phyloP scores from a whole-genome alignment of 2,888 invertebrate genomes.

The Druceiella hillmani region DNA sequence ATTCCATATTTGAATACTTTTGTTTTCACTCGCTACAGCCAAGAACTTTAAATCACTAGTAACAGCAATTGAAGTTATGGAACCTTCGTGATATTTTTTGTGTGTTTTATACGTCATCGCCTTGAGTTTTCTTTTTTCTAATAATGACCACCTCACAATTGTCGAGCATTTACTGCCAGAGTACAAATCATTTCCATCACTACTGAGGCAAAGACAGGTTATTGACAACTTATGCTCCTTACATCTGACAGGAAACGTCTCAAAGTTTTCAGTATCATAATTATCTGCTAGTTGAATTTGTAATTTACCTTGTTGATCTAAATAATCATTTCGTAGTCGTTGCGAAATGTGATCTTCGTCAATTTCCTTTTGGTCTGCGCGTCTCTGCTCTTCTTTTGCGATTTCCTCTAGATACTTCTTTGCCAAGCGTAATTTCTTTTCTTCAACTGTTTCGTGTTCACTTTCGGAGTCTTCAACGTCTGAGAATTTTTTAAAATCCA shows the following conservation, averaged over 20 bases:
- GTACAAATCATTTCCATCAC: slow-evolving; percentile 66
- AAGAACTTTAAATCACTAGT: slow-evolving; percentile 78
- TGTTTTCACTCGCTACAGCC: slow-evolving; percentile 51
- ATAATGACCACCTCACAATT: slow-evolving; percentile 79
- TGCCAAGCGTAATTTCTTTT: slow-evolving; percentile 84
- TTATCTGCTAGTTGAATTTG: slow-evolving; percentile 67
- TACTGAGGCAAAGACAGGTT: slow-evolving; percentile 75
- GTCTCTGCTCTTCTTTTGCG: slow-evolving; percentile 70
- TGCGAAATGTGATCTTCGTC: slow-evolving; percentile 64
- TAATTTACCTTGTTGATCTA: slow-evolving; percentile 81
- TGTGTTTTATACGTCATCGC: slow-evolving; percentile 47
- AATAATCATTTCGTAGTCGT: slow-evolving; percentile 75
- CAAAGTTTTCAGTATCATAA: slow-evolving; percentile 31
- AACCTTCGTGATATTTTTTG: slow-evolving; percentile 38
- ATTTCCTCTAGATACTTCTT: slow-evolving; percentile 87
- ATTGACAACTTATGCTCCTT: slow-evolving; percentile 74
- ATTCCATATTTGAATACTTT: slow-evolving; percentile 79
- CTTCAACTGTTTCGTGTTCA: slow-evolving; percentile 78
- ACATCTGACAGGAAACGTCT: slow-evolving; percentile 43
- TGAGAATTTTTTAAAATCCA: slow-evolving; percentile 54
- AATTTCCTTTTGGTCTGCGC: slow-evolving; percentile 58
- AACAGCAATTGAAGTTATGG: slow-evolving; percentile 63
- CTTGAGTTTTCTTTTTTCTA: slow-evolving; percentile 57
- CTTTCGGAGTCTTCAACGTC: slow-evolving; percentile 50
- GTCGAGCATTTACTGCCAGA: slow-evolving; percentile 85